These are phyloP conservation scores for Zoroaster sp. DNA, from an alignment of 53 echinoderm and acorn worm species.

Conservation along the genomic window DNA sequence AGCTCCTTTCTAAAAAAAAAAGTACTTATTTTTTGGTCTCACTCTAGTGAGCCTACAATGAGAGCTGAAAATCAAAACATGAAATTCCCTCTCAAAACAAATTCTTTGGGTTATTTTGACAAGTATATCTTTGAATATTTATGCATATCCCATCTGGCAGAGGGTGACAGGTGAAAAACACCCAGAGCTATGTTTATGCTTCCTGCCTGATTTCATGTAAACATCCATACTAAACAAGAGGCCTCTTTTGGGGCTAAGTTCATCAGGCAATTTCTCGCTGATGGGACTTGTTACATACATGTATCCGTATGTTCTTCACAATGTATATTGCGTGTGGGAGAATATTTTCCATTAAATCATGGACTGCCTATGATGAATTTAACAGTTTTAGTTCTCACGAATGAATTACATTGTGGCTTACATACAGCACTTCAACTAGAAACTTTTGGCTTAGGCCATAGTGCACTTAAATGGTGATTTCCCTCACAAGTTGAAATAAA, in stretches of 20 bases:
- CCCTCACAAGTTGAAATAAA: no score
- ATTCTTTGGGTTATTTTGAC: slow-evolving; percentile 3
- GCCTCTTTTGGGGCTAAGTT: background rate
- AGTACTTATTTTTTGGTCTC: no score
- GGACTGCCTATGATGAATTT: no score
- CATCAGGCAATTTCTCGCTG: background rate
- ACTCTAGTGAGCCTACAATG: background rate
- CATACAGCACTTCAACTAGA: no score
- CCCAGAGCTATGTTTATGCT: slow-evolving; percentile 40
- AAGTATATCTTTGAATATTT: background rate
- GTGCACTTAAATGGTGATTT: no score
- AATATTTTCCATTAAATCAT: background rate
- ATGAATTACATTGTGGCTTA: no score
- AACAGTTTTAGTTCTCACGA: no score
- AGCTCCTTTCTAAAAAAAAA: no score
- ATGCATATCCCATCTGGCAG: slow-evolving; percentile 40
- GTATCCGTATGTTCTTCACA: background rate
- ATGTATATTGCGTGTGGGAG: background rate
- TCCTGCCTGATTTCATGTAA: slow-evolving; percentile 21
- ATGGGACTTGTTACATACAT: background rate
- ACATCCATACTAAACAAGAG: slow-evolving; percentile 19
- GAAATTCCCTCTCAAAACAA: background rate
- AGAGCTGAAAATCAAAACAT: background rate
- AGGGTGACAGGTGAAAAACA: background rate
- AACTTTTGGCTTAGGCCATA: no score